phyloP scores from a whole-genome alignment of 2,888 invertebrate genomes.

The Diarsia dahlii region DNA sequence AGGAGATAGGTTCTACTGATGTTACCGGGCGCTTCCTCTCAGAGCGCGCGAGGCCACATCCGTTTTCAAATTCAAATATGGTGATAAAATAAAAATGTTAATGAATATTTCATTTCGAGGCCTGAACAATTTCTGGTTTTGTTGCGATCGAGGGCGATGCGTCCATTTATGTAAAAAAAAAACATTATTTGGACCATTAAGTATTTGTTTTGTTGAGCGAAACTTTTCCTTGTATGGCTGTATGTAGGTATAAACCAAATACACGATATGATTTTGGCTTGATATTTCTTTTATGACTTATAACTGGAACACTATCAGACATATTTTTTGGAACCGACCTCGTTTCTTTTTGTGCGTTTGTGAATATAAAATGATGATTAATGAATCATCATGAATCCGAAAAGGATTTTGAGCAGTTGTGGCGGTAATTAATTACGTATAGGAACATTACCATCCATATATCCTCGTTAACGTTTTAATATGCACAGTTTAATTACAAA shows the following conservation, averaged over 20 bases:
- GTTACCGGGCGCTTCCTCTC: constrained; percentile 65
- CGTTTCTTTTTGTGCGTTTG: constrained; percentile 24
- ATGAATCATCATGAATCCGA: constrained; percentile 23
- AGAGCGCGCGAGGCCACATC: constrained; percentile 66
- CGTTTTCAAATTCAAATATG: constrained; percentile 70
- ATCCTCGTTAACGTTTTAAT: constrained; percentile 7
- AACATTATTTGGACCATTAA: constrained; percentile 23
- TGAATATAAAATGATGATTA: constrained; percentile 20
- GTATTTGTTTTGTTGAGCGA: constrained; percentile 10
- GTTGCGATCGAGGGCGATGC: constrained; percentile 65
- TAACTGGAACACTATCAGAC: constrained; percentile 25
- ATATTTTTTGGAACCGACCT: constrained; percentile 14
- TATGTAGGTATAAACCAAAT: constrained; percentile 14
- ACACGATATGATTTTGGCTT: constrained; percentile 28
- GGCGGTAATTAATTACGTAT: not conserved
- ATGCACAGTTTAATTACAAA: not conserved
- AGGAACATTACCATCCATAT: not conserved
- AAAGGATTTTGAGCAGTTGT: constrained; percentile 2
- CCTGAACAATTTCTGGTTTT: constrained; percentile 72
- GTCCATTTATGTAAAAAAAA: constrained; percentile 40
- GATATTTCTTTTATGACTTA: constrained; percentile 33
- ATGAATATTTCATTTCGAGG: constrained; percentile 71
- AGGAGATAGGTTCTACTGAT: not conserved
- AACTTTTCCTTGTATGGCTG: constrained; percentile 43
- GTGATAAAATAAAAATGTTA: constrained; percentile 75